These are phyloP conservation scores for Jordanella pulchra DNA, from an alignment of 2,797 vertebrate genomes.

Conservation along the genomic window DNA sequence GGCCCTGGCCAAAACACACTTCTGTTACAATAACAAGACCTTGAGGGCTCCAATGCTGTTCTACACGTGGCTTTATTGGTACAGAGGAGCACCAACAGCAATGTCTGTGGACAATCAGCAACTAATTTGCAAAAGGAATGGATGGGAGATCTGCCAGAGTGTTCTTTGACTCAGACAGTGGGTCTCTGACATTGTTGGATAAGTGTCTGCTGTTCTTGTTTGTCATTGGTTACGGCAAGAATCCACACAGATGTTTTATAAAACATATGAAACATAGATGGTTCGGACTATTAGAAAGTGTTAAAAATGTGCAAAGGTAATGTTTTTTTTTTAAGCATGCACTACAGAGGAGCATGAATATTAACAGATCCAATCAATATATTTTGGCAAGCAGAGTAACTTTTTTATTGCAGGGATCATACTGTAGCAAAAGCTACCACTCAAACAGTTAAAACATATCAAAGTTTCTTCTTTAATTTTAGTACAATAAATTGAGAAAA, in stretches of 20 bases:
- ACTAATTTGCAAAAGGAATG: conserved; percentile 62
- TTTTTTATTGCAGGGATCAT: neutral
- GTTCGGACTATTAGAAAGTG: conserved; percentile 7
- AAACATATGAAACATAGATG: no score
- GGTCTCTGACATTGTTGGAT: conserved; percentile 44
- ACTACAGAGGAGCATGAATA: neutral
- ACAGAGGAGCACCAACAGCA: conserved; percentile 57
- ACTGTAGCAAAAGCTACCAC: neutral
- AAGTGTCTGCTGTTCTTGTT: conserved; percentile 34
- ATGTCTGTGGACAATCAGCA: conserved; percentile 74
- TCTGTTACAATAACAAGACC: conserved; percentile 72
- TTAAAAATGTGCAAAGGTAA: neutral
- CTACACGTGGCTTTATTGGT: conserved; percentile 55
- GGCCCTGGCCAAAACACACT: conserved; percentile 69
- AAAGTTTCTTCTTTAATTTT: neutral
- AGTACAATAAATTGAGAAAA: neutral
- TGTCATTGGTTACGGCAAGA: conserved; percentile 27
- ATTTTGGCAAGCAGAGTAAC: neutral
- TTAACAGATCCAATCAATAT: neutral
- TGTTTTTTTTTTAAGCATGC: neutral
- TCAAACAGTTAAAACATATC: neutral
- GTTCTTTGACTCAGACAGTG: conserved; percentile 30
- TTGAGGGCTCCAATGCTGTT: conserved; percentile 53
- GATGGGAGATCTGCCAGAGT: conserved; percentile 56
- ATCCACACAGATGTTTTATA: conserved; percentile 21